Evolutionary conservation across 1,140 invertebrate genomes (phyloP).

Genomic region (Eciton burchellii): DNA sequence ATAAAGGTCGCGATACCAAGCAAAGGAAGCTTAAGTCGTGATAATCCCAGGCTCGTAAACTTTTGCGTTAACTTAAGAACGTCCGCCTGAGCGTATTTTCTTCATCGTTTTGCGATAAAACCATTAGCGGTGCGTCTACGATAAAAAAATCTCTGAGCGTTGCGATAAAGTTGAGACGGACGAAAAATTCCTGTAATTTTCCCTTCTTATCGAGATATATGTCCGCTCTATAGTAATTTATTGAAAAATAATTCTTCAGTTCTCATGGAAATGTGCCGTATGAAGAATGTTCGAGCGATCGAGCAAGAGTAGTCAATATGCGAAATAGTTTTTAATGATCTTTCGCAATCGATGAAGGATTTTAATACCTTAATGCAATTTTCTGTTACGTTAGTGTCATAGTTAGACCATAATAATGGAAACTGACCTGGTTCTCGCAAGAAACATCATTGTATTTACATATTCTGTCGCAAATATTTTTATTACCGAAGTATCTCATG

Average conservation of each 20-base stretch:
- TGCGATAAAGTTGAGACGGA: background rate
- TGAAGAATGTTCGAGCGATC: background rate
- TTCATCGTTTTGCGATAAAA: conserved; percentile 31
- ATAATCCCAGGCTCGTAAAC: conserved; percentile 47
- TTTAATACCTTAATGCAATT: background rate
- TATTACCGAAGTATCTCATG: background rate
- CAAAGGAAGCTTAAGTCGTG: conserved; percentile 8
- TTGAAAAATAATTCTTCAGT: too few species aligned
- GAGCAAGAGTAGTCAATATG: conserved; percentile 4
- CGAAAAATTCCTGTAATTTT: background rate
- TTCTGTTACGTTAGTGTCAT: too few species aligned
- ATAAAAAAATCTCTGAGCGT: background rate
- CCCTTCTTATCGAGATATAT: conserved; percentile 24
- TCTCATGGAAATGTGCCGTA: background rate
- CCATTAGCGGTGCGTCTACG: conserved; percentile 7
- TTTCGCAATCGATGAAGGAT: background rate
- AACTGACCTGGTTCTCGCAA: background rate
- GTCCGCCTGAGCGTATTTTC: conserved; percentile 6
- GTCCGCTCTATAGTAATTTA: too few species aligned
- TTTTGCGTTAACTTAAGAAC: conserved; percentile 38
- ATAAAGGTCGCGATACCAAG: conserved; percentile 1
- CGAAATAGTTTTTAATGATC: background rate
- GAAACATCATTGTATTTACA: background rate
- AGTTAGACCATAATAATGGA: background rate
- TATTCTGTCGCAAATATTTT: background rate